Conservation (phyloP, 2,113 vertebrate genomes). For the Eleginops maclovinus region DNA sequence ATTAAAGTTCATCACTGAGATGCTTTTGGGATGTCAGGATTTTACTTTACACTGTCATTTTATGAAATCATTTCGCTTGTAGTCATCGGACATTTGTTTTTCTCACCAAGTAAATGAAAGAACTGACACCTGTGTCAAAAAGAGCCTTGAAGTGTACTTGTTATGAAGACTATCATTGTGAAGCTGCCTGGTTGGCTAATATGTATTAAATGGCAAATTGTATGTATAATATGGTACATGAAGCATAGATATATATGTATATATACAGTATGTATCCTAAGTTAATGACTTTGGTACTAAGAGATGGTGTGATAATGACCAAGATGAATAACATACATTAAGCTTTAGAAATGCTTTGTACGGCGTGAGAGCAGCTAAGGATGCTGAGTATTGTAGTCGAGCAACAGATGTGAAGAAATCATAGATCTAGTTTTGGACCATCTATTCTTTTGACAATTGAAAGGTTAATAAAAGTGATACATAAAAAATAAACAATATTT, state of each 20-base stretch:
- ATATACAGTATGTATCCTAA: slow-evolving; percentile 36
- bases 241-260: slow-evolving; percentile 53
- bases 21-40: slow-evolving; percentile 17
- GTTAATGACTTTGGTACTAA: slow-evolving; percentile 69
- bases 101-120: slow-evolving; percentile 29
- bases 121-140: slow-evolving; percentile 41
- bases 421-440: slow-evolving; percentile 79
- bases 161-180: slow-evolving; percentile 70
- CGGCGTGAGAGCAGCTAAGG: slow-evolving; percentile 62
- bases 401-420: slow-evolving; percentile 64
- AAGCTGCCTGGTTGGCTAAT: slow-evolving; percentile 71
- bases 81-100: not conserved
- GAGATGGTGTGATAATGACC: slow-evolving; percentile 54
- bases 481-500: slow-evolving; percentile 85
- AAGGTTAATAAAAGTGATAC: slow-evolving; percentile 69
- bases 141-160: slow-evolving; percentile 66
- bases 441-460: slow-evolving; percentile 78
- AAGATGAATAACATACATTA: slow-evolving; percentile 46
- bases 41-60: slow-evolving; percentile 31
- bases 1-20: slow-evolving; percentile 3
- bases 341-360: slow-evolving; percentile 74
- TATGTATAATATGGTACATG: slow-evolving; percentile 75
- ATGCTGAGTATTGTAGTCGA: slow-evolving; percentile 62
- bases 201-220: slow-evolving; percentile 64
- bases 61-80: slow-evolving; percentile 35